These are phyloP conservation scores for Protonemura montana DNA, from an alignment of 2,888 invertebrate genomes.

Conservation along the genomic window DNA sequence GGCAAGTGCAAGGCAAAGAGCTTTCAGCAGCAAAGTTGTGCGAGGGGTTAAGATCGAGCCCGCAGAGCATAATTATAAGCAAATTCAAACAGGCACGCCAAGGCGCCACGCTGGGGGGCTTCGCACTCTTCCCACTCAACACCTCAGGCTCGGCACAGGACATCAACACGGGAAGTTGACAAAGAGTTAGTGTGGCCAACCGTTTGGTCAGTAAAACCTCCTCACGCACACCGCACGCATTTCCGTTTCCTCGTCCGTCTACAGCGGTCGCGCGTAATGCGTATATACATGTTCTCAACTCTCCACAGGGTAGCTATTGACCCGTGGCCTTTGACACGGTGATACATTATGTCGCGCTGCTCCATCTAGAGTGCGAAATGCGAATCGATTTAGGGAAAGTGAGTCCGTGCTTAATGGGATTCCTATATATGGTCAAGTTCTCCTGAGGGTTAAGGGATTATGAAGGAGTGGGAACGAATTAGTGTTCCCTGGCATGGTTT, in stretches of 20 bases:
- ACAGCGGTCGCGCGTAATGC: background rate
- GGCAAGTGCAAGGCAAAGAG: background rate
- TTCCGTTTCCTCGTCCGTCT: background rate
- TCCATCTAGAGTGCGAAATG: background rate
- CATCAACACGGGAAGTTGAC: background rate
- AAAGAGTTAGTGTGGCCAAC: background rate
- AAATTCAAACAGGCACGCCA: background rate
- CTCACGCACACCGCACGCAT: conserved; percentile 7
- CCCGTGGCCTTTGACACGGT: background rate
- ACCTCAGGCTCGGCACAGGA: background rate
- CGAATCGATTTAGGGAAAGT: background rate
- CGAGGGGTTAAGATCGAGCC: background rate
- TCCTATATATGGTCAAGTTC: background rate
- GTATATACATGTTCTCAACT: background rate
- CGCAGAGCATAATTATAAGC: background rate
- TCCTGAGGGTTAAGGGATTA: background rate
- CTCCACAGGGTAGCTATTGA: background rate
- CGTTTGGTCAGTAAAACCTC: conserved; percentile 18
- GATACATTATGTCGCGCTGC: background rate
- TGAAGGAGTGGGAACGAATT: background rate
- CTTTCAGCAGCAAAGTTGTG: background rate
- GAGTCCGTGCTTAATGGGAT: background rate
- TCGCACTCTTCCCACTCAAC: background rate
- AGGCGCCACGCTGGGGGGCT: background rate
- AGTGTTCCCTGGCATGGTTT: background rate